These are phyloP conservation scores for Noctilio leporinus DNA, from an alignment of 2,113 vertebrate genomes.

Conservation along the genomic window DNA sequence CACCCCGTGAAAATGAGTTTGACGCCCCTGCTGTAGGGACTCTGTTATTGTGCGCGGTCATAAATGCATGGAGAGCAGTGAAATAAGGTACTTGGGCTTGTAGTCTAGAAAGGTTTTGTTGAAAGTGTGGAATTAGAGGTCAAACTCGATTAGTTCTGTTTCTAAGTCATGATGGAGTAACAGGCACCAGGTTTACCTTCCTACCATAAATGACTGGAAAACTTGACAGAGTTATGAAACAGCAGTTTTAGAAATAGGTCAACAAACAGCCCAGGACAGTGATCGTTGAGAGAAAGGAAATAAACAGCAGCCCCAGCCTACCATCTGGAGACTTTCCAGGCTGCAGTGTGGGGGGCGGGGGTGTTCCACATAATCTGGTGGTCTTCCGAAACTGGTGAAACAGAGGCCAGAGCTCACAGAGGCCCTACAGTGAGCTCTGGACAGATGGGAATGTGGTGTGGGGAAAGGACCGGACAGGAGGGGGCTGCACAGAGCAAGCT, in stretches of 20 bases:
- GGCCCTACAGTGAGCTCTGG: too few relatives aligned
- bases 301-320: not conserved
- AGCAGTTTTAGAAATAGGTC: conserved; percentile 20
- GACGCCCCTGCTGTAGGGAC: too few relatives aligned
- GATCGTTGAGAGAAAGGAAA: not conserved
- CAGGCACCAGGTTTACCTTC: not conserved
- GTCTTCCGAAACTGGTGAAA: not conserved
- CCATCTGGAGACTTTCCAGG: not conserved
- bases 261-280: not conserved
- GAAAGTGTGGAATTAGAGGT: conserved; percentile 19
- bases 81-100: not conserved
- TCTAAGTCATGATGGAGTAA: not conserved
- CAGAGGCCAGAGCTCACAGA: not conserved
- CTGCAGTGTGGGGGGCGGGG: too few relatives aligned
- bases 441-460: not conserved
- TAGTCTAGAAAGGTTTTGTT: not conserved
- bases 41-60: not conserved
- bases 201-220: not conserved
- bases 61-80: not conserved
- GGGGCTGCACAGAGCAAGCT: not conserved
- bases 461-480: not conserved
- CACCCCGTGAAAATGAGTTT: too few relatives aligned
- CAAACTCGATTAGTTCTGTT: not conserved
- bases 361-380: not conserved
- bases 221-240: not conserved